phyloP scores from a whole-genome alignment of 2,797 vertebrate genomes.

The Gymnothorax reevesii region DNA sequence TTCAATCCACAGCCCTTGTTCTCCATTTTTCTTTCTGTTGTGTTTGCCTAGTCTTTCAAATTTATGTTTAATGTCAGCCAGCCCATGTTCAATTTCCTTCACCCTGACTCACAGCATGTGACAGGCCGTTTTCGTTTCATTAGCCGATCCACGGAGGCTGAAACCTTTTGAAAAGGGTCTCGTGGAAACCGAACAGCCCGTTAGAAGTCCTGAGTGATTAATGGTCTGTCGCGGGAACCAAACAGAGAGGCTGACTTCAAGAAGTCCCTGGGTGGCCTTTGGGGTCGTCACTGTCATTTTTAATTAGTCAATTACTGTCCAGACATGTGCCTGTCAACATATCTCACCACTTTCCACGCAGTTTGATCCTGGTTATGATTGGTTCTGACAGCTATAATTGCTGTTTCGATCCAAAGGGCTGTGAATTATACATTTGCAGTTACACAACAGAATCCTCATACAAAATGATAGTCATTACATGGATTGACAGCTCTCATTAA shows the following conservation, averaged over 20 bases:
- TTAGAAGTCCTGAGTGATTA: slow-evolving; percentile 24
- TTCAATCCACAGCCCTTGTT: background rate
- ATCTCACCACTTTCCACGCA: slow-evolving; percentile 19
- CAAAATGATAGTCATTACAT: background rate
- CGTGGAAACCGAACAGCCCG: background rate
- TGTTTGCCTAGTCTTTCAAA: background rate
- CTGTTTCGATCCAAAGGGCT: slow-evolving; percentile 20
- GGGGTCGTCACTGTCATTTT: slow-evolving; percentile 28
- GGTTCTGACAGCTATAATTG: slow-evolving; percentile 2
- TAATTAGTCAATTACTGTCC: slow-evolving; percentile 19
- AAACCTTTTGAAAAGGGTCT: background rate
- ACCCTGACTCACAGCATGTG: slow-evolving; percentile 4
- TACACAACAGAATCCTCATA: background rate
- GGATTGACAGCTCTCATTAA: background rate
- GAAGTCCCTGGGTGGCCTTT: slow-evolving; percentile 13
- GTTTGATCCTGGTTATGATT: background rate
- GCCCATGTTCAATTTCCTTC: slow-evolving; percentile 13
- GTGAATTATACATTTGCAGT: slow-evolving; percentile 25
- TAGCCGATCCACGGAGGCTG: background rate
- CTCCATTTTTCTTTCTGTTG: background rate
- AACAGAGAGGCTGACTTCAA: background rate
- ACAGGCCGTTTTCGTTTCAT: background rate
- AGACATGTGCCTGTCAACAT: slow-evolving; percentile 20
- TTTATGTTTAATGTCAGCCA: background rate
- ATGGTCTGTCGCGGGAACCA: slow-evolving; percentile 1